Evolutionary conservation across 2,113 vertebrate species (phyloP), one percentile per base, ranked within the genome.

Genomic region (Campylomormyrus tamandua): DNA sequence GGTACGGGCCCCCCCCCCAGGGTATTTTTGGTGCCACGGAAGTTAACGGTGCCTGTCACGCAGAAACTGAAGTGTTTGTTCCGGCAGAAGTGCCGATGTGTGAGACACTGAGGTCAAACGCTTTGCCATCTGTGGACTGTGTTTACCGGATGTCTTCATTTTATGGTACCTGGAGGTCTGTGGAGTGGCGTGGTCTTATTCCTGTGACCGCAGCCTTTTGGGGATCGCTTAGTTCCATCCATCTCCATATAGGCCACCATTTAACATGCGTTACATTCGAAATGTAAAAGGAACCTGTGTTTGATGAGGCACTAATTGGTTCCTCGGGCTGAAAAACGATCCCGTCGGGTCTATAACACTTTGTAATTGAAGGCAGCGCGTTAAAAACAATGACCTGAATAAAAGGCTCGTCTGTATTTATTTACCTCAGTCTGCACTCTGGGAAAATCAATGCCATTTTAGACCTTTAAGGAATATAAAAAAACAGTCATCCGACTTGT

Each of bases 361-460:
- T 13, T 27, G 24, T 86, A 49, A 86, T 49, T 49, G 48, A 85
- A 85, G 83, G 83, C 24, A 50, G 83, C 9, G 21, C 45, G 48
- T 49, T 85, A 24, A 86, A 86, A n/a, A 86, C 83, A 49, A 50
- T 50, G 48, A 86, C 45, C n/a, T 48, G 83, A 86, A 86, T 48
- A 27, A 86, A 86, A 86, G 42, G 83, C 83, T 50, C 1, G 27
- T 27, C 4, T 50, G 48, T 86, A 8, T 86, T 86, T 86, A 86
- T 86, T 86, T 49, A 86, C 48, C 48, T 86, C 48, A 13, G 8
- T 50, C 45, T 86, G 42, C 46, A 49, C 83, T 48, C n/a, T 27
- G 48, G 48, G 45, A 80, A 48, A 86, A 86, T 86, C 83, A 48
- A 86, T 86, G 83, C 46, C 83, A 24, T 27, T 50, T 86, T 50